Percentiles rank a stretch among this genome's conserved stretches.
Conservation (phyloP, 1,140 invertebrate species). For the Atta colombica region DNA sequence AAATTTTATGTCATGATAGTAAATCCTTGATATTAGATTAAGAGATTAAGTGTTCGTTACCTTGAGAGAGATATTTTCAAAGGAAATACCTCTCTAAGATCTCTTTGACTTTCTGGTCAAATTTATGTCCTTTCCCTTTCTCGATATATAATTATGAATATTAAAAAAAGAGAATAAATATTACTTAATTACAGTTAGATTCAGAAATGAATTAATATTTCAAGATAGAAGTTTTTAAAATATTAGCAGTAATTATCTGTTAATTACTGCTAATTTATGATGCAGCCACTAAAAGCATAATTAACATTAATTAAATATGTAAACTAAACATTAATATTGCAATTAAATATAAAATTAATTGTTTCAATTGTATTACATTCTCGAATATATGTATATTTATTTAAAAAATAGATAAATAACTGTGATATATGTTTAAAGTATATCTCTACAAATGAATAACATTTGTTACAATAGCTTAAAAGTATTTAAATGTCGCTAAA, state of each 20-base stretch:
- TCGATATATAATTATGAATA: background rate
- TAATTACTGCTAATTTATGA: background rate
- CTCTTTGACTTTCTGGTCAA: background rate
- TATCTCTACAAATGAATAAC: background rate
- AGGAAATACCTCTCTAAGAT: background rate
- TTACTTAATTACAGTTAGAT: constrained; percentile 15
- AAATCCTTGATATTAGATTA: background rate
- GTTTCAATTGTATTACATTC: background rate
- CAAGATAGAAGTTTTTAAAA: background rate
- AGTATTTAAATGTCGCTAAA: constrained; percentile 18
- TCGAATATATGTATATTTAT: background rate
- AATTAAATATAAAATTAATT: background rate
- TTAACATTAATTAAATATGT: background rate
- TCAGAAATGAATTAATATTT: background rate
- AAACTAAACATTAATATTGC: background rate
- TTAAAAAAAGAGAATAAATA: background rate
- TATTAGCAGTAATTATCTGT: background rate
- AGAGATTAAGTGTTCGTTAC: background rate
- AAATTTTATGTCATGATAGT: background rate
- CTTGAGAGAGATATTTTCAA: background rate
- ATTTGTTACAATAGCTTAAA: background rate
- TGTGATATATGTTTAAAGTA: background rate
- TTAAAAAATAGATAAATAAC: background rate
- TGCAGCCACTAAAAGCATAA: background rate
- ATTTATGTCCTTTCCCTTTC: background rate